Evolutionary conservation across 2,888 invertebrate genomes (phyloP).

Genomic region (Oscheius sp.): DNA sequence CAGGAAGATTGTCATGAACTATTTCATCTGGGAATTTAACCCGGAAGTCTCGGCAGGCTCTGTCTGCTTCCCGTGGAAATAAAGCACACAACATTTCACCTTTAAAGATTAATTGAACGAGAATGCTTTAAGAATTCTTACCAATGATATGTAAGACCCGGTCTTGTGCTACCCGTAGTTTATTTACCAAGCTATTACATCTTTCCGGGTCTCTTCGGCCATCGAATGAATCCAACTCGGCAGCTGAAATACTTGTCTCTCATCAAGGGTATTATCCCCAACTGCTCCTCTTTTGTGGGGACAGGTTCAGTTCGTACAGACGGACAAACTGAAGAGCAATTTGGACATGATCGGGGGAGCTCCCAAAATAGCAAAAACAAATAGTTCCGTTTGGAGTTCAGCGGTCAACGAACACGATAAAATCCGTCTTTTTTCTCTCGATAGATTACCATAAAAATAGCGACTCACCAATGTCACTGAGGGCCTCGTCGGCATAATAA

Average conservation of each 20-base stretch:
- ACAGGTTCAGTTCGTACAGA: slow-evolving; percentile 20
- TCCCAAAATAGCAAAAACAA: slow-evolving; percentile 34
- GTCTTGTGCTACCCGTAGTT: slow-evolving; percentile 88
- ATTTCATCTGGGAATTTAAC: slow-evolving; percentile 99
- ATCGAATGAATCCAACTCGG: slow-evolving; percentile 97
- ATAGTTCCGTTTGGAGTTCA: neutral
- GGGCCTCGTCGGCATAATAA: slow-evolving; percentile 95
- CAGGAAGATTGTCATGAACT: slow-evolving; percentile 94
- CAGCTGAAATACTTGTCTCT: slow-evolving; percentile 43
- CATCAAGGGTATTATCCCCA: neutral
- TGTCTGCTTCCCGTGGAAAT: slow-evolving; percentile 70
- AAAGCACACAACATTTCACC: slow-evolving; percentile 71
- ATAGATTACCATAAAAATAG: neutral
- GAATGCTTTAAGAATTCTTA: slow-evolving; percentile 42
- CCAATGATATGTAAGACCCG: slow-evolving; percentile 72
- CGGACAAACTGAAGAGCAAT: slow-evolving; percentile 27
- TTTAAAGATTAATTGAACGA: slow-evolving; percentile 48
- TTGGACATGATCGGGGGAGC: slow-evolving; percentile 24
- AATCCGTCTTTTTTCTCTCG: neutral
- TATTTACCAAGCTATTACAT: slow-evolving; percentile 93
- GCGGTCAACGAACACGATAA: neutral
- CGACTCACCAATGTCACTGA: slow-evolving; percentile 83
- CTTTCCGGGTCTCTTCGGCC: slow-evolving; percentile 96
- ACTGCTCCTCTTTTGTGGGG: neutral
- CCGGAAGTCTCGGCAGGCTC: slow-evolving; percentile 84